Conservation (phyloP, 2,797 vertebrate genomes). For the Gymnothorax reevesii region DNA sequence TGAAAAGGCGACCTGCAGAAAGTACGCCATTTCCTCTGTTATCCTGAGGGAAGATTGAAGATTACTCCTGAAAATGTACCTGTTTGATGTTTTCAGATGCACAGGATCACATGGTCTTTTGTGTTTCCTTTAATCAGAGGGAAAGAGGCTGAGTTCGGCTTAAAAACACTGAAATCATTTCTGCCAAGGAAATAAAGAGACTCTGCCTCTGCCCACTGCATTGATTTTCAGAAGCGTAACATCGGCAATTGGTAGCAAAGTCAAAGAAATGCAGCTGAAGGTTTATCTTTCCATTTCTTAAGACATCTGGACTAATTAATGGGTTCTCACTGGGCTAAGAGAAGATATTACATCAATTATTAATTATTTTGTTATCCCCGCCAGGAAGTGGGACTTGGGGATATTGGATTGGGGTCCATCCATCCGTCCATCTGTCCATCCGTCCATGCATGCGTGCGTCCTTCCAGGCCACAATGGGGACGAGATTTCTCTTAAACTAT, state of each 20-base stretch:
- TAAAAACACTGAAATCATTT: constrained; percentile 5
- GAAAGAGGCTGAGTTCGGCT: not conserved
- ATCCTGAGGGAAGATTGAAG: constrained; percentile 24
- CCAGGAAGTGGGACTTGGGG: no score
- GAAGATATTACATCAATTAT: not conserved
- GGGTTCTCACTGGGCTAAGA: not conserved
- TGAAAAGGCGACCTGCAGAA: not conserved
- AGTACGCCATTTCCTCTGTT: not conserved
- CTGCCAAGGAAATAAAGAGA: not conserved
- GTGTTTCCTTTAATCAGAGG: constrained; percentile 9
- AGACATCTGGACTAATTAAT: not conserved
- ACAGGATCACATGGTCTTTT: constrained; percentile 5
- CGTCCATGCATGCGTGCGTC: no score
- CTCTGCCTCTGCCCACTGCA: not conserved
- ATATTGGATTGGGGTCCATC: no score
- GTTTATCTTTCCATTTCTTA: not conserved
- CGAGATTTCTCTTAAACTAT: no score
- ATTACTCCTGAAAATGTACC: constrained; percentile 26
- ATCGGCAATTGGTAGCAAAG: not conserved
- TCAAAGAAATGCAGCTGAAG: constrained; percentile 21
- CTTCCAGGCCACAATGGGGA: no score
- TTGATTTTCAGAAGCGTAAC: not conserved
- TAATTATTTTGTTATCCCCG: no score
- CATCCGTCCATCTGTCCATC: no score
- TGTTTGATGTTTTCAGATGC: constrained; percentile 16